Evolutionary conservation across 1,140 invertebrate species (phyloP).

Genomic region (Pissodes strobi): DNA sequence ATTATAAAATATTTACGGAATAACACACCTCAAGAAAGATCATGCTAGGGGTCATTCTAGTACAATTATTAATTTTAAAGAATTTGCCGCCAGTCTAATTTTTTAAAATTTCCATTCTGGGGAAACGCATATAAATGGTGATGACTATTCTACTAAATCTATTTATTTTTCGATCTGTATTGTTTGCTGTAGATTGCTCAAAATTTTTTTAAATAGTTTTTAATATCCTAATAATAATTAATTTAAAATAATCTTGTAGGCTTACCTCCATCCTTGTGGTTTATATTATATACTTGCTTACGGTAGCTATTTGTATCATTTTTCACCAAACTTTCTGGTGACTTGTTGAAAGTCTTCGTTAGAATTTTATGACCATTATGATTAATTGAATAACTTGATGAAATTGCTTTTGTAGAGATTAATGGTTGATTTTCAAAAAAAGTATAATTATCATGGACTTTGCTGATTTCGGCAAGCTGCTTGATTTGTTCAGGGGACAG

Average conservation of each 20-base stretch:
- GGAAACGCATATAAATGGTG: too few species aligned
- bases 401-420: slow-evolving; percentile 63
- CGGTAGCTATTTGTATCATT: slow-evolving; percentile 53
- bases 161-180: too few species aligned
- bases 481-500: slow-evolving; percentile 46
- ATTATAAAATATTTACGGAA: not conserved
- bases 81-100: too few species aligned
- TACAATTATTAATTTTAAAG: too few species aligned
- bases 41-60: too few species aligned
- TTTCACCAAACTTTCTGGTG: slow-evolving; percentile 56
- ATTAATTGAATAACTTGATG: slow-evolving; percentile 62
- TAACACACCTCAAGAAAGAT: too few species aligned
- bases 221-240: too few species aligned
- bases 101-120: too few species aligned
- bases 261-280: not conserved
- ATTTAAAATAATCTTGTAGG: too few species aligned
- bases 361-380: slow-evolving; percentile 68
- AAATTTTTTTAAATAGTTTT: too few species aligned
- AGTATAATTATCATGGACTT: slow-evolving; percentile 59
- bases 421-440: slow-evolving; percentile 56
- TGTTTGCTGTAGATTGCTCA: too few species aligned
- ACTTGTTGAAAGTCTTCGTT: slow-evolving; percentile 68
- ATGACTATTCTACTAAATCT: too few species aligned
- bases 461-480: slow-evolving; percentile 57
- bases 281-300: slow-evolving; percentile 10